phyloP scores from a whole-genome alignment of 2,113 vertebrate genomes.

The Isichthys henryi region DNA sequence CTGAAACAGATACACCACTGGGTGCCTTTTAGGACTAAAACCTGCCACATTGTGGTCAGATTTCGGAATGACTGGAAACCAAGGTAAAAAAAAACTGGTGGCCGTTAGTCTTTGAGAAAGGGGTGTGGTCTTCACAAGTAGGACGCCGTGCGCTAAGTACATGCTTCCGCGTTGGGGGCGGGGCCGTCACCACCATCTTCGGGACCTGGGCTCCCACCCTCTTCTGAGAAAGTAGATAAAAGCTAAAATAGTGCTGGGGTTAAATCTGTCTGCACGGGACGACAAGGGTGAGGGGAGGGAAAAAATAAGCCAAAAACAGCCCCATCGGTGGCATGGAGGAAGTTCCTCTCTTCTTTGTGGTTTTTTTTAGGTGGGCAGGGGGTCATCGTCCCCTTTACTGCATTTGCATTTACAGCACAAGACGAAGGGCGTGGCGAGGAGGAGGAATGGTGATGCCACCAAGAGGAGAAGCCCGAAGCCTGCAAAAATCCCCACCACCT shows the following conservation, averaged over 20 bases:
- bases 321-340: conserved; percentile 9
- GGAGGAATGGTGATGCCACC: conserved; percentile 91
- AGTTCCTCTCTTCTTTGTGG: background rate
- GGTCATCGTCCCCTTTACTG: conserved; percentile 94
- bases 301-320: conserved; percentile 30
- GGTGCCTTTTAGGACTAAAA: background rate
- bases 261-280: conserved; percentile 49
- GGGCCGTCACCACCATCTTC: background rate
- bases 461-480: conserved; percentile 91
- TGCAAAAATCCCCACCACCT: conserved; percentile 97
- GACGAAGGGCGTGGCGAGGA: conserved; percentile 91
- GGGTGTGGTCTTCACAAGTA: background rate
- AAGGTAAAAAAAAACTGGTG: background rate
- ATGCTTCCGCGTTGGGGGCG: background rate
- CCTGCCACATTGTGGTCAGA: background rate
- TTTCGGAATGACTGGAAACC: background rate
- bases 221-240: background rate
- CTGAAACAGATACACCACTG: background rate
- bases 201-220: background rate
- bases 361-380: conserved; percentile 75
- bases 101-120: background rate
- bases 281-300: conserved; percentile 25
- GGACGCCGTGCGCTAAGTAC: background rate
- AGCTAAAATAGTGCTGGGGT: conserved; percentile 21
- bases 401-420: conserved; percentile 98